Evolutionary conservation across 1,140 invertebrate genomes (phyloP).

Genomic region (Popillia japonica): DNA sequence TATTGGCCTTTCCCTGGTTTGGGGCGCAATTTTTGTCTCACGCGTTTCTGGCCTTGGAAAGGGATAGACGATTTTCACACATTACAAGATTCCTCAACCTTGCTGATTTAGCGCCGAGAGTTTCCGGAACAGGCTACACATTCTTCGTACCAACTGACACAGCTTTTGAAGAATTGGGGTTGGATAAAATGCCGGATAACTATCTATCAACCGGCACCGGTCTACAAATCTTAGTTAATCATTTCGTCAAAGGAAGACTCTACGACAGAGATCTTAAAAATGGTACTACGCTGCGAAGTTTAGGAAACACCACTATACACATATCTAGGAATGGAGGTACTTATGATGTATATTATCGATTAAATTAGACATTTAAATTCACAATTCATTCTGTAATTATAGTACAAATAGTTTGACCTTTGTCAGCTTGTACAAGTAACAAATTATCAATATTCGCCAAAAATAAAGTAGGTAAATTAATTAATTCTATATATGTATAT

Average conservation of each 20-base stretch:
- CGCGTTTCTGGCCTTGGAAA: conserved; percentile 67
- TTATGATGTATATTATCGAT: neutral
- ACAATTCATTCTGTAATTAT: too few relatives aligned
- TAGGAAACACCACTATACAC: conserved; percentile 65
- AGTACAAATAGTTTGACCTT: too few relatives aligned
- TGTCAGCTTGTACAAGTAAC: too few relatives aligned
- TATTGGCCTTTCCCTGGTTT: conserved; percentile 70
- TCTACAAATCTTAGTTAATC: conserved; percentile 67
- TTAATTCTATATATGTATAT: too few relatives aligned
- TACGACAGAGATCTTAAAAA: conserved; percentile 68
- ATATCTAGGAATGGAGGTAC: conserved; percentile 63
- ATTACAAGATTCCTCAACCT: conserved; percentile 68
- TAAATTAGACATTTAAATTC: neutral
- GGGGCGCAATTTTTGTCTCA: conserved; percentile 70
- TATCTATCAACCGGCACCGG: conserved; percentile 65
- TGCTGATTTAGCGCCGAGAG: conserved; percentile 67
- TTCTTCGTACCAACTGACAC: conserved; percentile 70
- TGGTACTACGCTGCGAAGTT: conserved; percentile 62
- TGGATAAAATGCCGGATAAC: conserved; percentile 67
- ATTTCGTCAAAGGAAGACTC: conserved; percentile 68
- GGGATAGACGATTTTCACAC: conserved; percentile 65
- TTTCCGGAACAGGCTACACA: conserved; percentile 68
- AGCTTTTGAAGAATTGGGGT: conserved; percentile 66
- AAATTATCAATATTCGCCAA: too few relatives aligned
- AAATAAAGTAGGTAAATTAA: too few relatives aligned